Evolutionary conservation across 2,113 vertebrate genomes (phyloP).

Genomic region (Sapayoa aenigma): DNA sequence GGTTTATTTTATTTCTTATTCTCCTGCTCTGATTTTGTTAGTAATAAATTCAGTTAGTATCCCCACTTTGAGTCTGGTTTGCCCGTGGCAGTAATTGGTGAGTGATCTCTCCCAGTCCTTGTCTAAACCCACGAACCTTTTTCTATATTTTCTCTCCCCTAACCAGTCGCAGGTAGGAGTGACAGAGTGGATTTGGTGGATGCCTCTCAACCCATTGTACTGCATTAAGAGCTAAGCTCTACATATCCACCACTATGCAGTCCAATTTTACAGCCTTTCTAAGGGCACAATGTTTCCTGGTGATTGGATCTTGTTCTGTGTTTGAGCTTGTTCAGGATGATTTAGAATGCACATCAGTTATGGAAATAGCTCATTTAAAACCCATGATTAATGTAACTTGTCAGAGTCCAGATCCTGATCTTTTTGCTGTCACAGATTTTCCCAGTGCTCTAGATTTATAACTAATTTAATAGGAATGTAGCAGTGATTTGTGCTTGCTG

Average conservation of each 20-base stretch:
- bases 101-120: background rate
- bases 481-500: background rate
- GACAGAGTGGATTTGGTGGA: background rate
- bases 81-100: too few relatives aligned
- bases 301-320: background rate
- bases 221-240: background rate
- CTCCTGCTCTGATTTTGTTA: background rate
- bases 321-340: background rate
- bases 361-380: background rate
- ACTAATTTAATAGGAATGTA: background rate
- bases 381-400: background rate
- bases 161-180: background rate
- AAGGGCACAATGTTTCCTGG: background rate
- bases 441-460: background rate
- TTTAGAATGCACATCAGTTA: background rate
- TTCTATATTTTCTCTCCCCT: background rate
- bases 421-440: background rate
- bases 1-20: background rate
- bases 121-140: background rate
- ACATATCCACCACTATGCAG: background rate
- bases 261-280: background rate
- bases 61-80: background rate
- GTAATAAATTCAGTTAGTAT: background rate
- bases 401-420: background rate
- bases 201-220: background rate